Percentiles rank a stretch among this genome's conserved stretches.
These are phyloP conservation scores for Boloria euphrosyne DNA, from an alignment of 2,888 invertebrate genomes.

Conservation along the genomic window DNA sequence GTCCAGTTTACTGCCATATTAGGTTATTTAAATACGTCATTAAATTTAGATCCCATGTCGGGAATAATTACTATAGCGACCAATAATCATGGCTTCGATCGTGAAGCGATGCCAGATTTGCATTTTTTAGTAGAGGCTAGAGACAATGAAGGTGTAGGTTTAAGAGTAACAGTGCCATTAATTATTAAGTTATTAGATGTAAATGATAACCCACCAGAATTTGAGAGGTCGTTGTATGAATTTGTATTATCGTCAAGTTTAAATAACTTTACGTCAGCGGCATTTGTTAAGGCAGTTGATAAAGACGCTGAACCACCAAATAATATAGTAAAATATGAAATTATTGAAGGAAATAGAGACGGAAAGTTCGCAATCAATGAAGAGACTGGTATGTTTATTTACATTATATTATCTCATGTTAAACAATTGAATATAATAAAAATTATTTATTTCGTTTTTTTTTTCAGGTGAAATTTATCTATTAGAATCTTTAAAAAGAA, in stretches of 20 bases:
- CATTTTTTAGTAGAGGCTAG: slow-evolving; percentile 92
- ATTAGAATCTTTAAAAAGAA: slow-evolving; percentile 76
- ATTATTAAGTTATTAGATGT: slow-evolving; percentile 89
- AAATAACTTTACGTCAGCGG: slow-evolving; percentile 88
- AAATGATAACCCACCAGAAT: slow-evolving; percentile 94
- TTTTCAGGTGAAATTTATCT: slow-evolving; percentile 84
- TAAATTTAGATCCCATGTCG: slow-evolving; percentile 88
- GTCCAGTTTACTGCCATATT: slow-evolving; percentile 90
- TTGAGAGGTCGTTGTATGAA: slow-evolving; percentile 90
- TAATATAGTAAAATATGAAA: slow-evolving; percentile 92
- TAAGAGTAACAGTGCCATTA: slow-evolving; percentile 87
- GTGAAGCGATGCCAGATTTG: slow-evolving; percentile 89
- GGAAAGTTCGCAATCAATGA: slow-evolving; percentile 89
- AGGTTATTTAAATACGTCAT: slow-evolving; percentile 89
- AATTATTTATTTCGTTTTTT: background rate
- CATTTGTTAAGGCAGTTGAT: slow-evolving; percentile 92
- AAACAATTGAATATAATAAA: background rate
- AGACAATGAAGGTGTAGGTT: slow-evolving; percentile 92
- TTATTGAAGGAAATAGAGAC: slow-evolving; percentile 88
- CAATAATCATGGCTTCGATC: slow-evolving; percentile 89
- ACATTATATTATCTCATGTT: background rate
- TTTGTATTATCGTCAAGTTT: slow-evolving; percentile 89
- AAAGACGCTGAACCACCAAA: slow-evolving; percentile 92
- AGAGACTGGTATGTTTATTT: slow-evolving; percentile 82
- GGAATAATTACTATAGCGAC: slow-evolving; percentile 91